Evolutionary conservation across 2,888 invertebrate species (phyloP), one percentile per base, ranked within the genome.

Genomic region (Drosophila kuntzei): DNA sequence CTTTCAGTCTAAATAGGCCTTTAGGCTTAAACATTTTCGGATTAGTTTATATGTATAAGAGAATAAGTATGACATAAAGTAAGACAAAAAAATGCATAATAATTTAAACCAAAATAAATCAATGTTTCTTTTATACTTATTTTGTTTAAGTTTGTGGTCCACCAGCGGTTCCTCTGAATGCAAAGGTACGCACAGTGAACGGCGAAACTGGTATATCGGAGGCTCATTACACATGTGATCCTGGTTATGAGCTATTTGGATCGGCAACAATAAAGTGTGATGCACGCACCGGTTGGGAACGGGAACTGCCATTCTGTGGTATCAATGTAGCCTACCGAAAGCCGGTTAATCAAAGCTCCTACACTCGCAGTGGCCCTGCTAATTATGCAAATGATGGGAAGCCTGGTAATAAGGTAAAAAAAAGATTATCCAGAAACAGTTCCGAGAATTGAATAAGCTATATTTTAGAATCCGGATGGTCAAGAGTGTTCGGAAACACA

Each of bases 271-370:
- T 95, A 67, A 95, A 95, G 67, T 97, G 97, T 92, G 95, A 95
- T 55, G 91, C 94, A 44, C 93, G 94, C 58, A 96, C 95, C 39
- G 95, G 95, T 89, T 97, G 97, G 97, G 95, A 95, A 29, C 95
- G 95, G 7, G 97, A 97, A 46, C 92, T 96, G 51, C 97, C 97
- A 27, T 97, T 97, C 92, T 97, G 97, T 92, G 97, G 97, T 95
- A 96, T 96, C 27, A 97, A 97, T 92, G 96, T 97, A 11, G 97
- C 96, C 1, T 95, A 95, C 85, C 94, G 97, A 53, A 97, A 97
- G 91, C 98, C 98, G 2, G 95, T 97, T 0, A 98, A 98, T 92
- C 97, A 98, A 92, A 98, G 98, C 57, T 97, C 97, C 0, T 96
- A 97, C 0, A 96, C 97, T 0, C 94, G 97, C 34, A 97, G 97